phyloP scores from a whole-genome alignment of 2,113 vertebrate species.

The Pica pica region DNA sequence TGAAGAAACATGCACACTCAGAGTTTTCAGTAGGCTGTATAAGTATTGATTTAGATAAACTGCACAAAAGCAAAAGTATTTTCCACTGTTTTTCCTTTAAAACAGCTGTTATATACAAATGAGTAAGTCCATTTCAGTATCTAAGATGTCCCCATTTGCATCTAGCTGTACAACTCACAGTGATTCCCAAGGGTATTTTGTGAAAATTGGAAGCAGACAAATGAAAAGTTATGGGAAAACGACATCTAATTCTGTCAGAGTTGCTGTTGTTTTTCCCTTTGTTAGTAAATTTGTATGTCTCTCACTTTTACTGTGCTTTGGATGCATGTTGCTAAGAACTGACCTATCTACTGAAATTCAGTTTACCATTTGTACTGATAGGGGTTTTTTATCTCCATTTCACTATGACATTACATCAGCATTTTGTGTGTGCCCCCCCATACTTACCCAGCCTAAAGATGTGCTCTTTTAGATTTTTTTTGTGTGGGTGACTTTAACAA shows the following conservation, averaged over 20 bases:
- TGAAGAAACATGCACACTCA: neutral
- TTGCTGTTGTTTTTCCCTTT: neutral
- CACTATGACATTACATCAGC: constrained; percentile 45
- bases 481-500: constrained; percentile 69
- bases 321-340: neutral
- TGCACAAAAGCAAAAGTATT: neutral
- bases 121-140: neutral
- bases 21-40: neutral
- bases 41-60: neutral
- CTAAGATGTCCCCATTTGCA: neutral
- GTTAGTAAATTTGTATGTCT: neutral
- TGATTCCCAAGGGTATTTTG: neutral
- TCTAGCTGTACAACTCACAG: neutral
- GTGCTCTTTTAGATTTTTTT: constrained; percentile 68
- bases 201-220: neutral
- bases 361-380: neutral
- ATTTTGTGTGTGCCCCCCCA: constrained; percentile 10
- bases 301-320: neutral
- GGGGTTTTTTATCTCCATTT: neutral
- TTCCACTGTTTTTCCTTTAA: neutral
- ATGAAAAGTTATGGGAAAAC: neutral
- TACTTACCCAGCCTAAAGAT: constrained; percentile 64
- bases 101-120: neutral
- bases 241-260: neutral
- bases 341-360: neutral